A percentile compares a stretch with the other conserved stretches of the same genome.
phyloP scores from a whole-genome alignment of 1,140 invertebrate genomes.

The Catajapyx aquilonaris region DNA sequence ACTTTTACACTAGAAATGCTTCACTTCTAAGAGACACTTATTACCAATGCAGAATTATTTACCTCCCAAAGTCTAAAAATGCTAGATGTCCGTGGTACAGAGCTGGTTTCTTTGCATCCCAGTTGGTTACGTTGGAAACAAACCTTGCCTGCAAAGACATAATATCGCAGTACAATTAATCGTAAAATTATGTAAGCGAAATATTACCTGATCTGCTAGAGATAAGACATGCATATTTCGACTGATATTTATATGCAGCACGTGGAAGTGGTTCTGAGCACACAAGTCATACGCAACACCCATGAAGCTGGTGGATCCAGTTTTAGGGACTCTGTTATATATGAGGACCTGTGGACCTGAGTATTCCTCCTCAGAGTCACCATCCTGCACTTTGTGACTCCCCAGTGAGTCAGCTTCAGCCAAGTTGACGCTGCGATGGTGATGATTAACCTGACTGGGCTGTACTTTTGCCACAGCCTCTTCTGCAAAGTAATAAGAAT shows the following conservation, averaged over 20 bases:
- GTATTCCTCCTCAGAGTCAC: conserved; percentile 12
- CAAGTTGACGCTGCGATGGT: neutral
- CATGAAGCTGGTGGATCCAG: conserved; percentile 95
- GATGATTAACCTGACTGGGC: too few relatives aligned
- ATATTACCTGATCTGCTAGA: conserved; percentile 61
- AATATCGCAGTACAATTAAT: conserved; percentile 8
- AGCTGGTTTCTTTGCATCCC: conserved; percentile 72
- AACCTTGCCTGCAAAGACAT: conserved; percentile 45
- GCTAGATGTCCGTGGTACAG: conserved; percentile 94
- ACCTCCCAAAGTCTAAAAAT: conserved; percentile 86
- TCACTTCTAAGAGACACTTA: too few relatives aligned
- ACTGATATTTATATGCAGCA: conserved; percentile 91
- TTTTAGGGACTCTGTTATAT: conserved; percentile 95
- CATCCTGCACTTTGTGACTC: too few relatives aligned
- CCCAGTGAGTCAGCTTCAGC: neutral
- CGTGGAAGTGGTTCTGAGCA: conserved; percentile 73
- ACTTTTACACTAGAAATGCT: too few relatives aligned
- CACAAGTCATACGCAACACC: conserved; percentile 93
- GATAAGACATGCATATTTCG: conserved; percentile 87
- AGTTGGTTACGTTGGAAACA: conserved; percentile 71
- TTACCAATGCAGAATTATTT: too few relatives aligned
- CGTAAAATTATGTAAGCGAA: too few relatives aligned
- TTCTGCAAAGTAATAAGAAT: too few relatives aligned
- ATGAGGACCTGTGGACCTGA: conserved; percentile 40
- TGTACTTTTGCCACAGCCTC: too few relatives aligned